Conservation (phyloP, 35 echinoderm and acorn worm species). For the Ophioderma brevispina region DNA sequence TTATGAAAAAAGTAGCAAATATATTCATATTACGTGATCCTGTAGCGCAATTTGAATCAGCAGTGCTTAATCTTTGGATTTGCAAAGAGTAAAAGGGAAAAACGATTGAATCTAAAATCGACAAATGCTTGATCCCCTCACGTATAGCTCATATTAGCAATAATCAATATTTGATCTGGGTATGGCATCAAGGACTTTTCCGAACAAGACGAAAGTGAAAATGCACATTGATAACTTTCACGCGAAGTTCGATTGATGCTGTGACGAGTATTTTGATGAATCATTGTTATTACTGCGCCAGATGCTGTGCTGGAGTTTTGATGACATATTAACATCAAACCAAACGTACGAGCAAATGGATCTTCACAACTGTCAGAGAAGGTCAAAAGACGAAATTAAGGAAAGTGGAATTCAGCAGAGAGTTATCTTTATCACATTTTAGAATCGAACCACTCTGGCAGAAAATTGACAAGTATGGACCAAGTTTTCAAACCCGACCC, state of each 20-base stretch:
- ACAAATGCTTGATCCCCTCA: not conserved
- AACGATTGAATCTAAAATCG: not conserved
- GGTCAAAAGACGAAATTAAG: not conserved
- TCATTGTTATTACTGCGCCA: constrained; percentile 34
- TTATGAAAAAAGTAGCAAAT: constrained; percentile 45
- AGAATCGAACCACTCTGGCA: constrained; percentile 23
- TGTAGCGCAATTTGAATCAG: constrained; percentile 64
- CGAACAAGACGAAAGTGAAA: not conserved
- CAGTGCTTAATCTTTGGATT: constrained; percentile 77
- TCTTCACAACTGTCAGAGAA: not conserved
- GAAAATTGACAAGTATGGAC: constrained; percentile 35
- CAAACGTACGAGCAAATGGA: not conserved
- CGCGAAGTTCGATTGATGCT: constrained; percentile 45
- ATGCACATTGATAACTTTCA: constrained; percentile 25
- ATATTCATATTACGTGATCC: constrained; percentile 74
- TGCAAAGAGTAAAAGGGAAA: not conserved
- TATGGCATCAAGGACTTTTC: not conserved
- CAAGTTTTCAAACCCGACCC: constrained; percentile 35
- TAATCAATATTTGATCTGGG: not conserved
- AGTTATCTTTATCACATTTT: constrained; percentile 49
- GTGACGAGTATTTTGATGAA: constrained; percentile 61
- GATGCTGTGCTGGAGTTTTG: constrained; percentile 39
- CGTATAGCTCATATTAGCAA: not conserved
- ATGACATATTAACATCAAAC: constrained; percentile 47
- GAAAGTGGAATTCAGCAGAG: constrained; percentile 18